phyloP scores from a whole-genome alignment of 2,888 invertebrate species.

The Omphaloscelis lunosa region DNA sequence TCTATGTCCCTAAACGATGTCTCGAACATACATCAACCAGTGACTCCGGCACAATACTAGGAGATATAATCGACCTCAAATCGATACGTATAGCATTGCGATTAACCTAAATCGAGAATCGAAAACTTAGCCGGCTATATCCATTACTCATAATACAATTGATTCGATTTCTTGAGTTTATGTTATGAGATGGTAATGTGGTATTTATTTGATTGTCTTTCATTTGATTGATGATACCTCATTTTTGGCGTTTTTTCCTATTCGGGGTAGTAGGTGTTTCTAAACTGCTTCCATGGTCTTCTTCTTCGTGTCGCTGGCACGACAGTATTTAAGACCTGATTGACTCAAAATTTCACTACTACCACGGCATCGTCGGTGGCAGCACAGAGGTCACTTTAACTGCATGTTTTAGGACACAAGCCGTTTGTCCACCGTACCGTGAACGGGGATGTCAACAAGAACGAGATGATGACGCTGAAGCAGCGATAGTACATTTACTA shows the following conservation, averaged over 20 bases:
- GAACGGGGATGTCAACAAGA: too few species aligned
- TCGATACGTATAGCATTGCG: slow-evolving; percentile 46
- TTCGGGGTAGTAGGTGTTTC: not conserved
- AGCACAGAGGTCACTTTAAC: too few species aligned
- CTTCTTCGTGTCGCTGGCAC: too few species aligned
- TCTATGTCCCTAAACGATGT: slow-evolving; percentile 34
- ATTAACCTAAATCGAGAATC: slow-evolving; percentile 68
- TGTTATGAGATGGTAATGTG: slow-evolving; percentile 41
- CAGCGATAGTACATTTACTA: too few species aligned
- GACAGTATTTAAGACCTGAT: too few species aligned
- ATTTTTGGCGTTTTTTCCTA: not conserved
- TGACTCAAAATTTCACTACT: too few species aligned
- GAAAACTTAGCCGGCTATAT: slow-evolving; percentile 52
- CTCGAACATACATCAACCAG: slow-evolving; percentile 56
- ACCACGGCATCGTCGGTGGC: too few species aligned
- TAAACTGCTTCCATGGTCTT: too few species aligned
- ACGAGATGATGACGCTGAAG: too few species aligned
- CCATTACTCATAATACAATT: slow-evolving; percentile 49
- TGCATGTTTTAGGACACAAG: too few species aligned
- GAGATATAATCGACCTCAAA: slow-evolving; percentile 51
- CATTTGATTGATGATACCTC: slow-evolving; percentile 47
- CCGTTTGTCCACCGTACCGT: too few species aligned
- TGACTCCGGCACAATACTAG: slow-evolving; percentile 27
- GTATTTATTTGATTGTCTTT: slow-evolving; percentile 34
- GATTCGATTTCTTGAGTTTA: slow-evolving; percentile 53